Percentiles rank a stretch among this genome's conserved stretches.
These are phyloP conservation scores for Tiliacea aurago DNA, from an alignment of 2,888 invertebrate genomes.

Conservation along the genomic window DNA sequence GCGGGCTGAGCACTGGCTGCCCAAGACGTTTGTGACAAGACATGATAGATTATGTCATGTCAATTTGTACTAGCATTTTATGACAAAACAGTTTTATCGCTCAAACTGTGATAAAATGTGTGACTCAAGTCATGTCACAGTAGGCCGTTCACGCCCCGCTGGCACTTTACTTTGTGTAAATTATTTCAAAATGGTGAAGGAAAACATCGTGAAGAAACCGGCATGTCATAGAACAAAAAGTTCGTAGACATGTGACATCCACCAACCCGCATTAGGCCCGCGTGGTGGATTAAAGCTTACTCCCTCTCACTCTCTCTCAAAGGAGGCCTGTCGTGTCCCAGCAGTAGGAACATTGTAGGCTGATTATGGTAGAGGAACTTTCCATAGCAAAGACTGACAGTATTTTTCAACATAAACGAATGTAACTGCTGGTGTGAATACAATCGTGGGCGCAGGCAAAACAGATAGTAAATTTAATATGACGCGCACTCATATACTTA, in stretches of 20 bases:
- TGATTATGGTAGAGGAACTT: background rate
- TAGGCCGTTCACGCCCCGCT: too few relatives aligned
- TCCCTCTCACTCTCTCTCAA: background rate
- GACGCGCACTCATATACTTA: constrained; percentile 5
- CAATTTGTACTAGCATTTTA: too few relatives aligned
- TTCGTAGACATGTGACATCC: background rate
- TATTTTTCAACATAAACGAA: background rate
- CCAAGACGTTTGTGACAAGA: too few relatives aligned
- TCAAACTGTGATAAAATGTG: too few relatives aligned
- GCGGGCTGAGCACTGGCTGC: too few relatives aligned
- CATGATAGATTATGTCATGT: too few relatives aligned
- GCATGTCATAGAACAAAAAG: background rate
- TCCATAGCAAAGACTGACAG: background rate
- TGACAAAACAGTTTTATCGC: too few relatives aligned
- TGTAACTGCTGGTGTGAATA: background rate
- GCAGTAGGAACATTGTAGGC: background rate
- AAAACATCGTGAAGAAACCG: background rate
- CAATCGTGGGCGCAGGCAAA: background rate
- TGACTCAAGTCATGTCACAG: too few relatives aligned
- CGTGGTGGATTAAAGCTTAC: background rate
- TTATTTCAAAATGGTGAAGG: background rate
- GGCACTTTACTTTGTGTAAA: background rate
- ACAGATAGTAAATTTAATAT: constrained; percentile 12
- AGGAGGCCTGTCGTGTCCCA: background rate
- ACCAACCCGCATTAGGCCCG: background rate